These are phyloP conservation scores for Belgica antarctica DNA, from an alignment of 2,888 invertebrate species.

Conservation along the genomic window DNA sequence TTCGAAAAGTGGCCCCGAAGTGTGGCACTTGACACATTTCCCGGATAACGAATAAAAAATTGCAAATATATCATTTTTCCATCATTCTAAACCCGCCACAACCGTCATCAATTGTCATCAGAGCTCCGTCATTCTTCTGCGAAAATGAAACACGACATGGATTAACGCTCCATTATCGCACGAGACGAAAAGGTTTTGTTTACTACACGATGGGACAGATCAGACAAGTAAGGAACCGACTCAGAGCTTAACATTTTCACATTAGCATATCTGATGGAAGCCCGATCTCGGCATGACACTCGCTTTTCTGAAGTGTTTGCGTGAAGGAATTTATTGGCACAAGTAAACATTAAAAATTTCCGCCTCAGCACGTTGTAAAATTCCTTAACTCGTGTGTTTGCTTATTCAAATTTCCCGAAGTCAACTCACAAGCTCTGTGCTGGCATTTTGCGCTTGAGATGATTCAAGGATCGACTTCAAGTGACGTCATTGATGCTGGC, in stretches of 20 bases:
- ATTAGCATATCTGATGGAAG: slow-evolving; percentile 9
- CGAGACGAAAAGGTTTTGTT: slow-evolving; percentile 88
- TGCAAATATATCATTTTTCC: not conserved
- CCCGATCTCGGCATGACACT: no score
- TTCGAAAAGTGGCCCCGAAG: not conserved
- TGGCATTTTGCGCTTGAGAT: no score
- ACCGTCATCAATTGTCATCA: slow-evolving; percentile 9
- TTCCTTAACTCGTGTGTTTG: not conserved
- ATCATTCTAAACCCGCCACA: not conserved
- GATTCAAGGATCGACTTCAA: no score
- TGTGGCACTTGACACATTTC: slow-evolving; percentile 12
- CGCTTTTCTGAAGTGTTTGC: no score
- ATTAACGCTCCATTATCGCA: slow-evolving; percentile 87
- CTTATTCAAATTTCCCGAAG: slow-evolving; percentile 2
- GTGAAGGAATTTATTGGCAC: not conserved
- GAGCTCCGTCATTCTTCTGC: slow-evolving; percentile 42
- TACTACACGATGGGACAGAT: slow-evolving; percentile 98
- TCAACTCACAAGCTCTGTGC: no score
- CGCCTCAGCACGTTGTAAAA: not conserved
- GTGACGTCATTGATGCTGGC: no score
- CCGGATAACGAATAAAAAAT: not conserved
- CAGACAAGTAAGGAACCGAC: slow-evolving; percentile 69
- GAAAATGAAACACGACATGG: slow-evolving; percentile 69
- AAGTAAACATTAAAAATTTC: slow-evolving; percentile 12
- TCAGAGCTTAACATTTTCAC: not conserved